Conservation (phyloP, 2,888 invertebrate species). For the Cheilosia scutellata region DNA sequence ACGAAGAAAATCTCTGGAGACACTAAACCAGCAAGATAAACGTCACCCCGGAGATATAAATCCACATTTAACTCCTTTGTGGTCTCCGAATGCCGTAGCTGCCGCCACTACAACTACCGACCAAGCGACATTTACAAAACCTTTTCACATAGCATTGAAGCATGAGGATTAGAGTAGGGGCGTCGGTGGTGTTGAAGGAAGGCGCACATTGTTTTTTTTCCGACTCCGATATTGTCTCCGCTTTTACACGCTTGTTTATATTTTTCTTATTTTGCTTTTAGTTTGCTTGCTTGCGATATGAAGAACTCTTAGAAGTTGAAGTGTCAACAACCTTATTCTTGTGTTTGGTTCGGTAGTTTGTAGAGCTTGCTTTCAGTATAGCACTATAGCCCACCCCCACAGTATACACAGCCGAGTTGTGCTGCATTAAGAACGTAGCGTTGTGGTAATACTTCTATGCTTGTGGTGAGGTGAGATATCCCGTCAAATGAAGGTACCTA, state of each 20-base stretch:
- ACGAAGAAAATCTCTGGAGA: slow-evolving; percentile 47
- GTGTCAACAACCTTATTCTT: slow-evolving; percentile 71
- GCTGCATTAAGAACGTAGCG: slow-evolving; percentile 16
- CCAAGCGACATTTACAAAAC: slow-evolving; percentile 42
- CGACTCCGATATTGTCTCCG: slow-evolving; percentile 67
- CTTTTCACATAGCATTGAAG: slow-evolving; percentile 24
- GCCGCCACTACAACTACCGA: slow-evolving; percentile 13
- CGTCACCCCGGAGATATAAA: slow-evolving; percentile 61
- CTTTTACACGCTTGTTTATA: slow-evolving; percentile 21
- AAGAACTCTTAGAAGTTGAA: slow-evolving; percentile 69
- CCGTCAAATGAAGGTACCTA: slow-evolving; percentile 18
- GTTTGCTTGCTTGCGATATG: slow-evolving; percentile 39
- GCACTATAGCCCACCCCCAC: slow-evolving; percentile 40
- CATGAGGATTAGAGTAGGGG: not conserved
- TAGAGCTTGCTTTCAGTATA: slow-evolving; percentile 27
- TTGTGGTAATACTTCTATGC: not conserved
- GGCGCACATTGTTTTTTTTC: slow-evolving; percentile 46
- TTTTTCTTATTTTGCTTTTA: slow-evolving; percentile 27
- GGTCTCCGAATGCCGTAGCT: slow-evolving; percentile 40
- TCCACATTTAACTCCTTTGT: slow-evolving; percentile 61
- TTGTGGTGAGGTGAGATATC: slow-evolving; percentile 25
- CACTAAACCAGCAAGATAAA: slow-evolving; percentile 53
- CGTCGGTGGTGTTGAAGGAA: not conserved
- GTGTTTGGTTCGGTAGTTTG: slow-evolving; percentile 37
- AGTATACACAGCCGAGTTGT: not conserved